These are phyloP conservation scores for Acropora yongei DNA, from an alignment of 64 coral and sea anemone species.

Conservation along the genomic window DNA sequence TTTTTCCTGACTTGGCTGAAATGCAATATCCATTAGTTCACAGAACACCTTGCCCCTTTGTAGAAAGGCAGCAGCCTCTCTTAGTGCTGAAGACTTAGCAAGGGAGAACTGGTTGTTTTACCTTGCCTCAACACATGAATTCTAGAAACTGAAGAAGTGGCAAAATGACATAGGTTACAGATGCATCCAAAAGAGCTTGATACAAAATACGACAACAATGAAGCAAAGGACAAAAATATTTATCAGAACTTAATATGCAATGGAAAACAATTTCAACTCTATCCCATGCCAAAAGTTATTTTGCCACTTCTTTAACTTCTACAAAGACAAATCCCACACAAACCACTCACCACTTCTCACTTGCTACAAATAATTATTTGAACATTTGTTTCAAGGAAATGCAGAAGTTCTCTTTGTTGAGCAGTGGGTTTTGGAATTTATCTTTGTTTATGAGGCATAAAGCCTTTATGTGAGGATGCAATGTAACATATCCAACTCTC, in stretches of 20 bases:
- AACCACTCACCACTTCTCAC: not conserved
- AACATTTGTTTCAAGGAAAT: not conserved
- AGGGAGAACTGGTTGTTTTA: not conserved
- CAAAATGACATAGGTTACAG: not conserved
- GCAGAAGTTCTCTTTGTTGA: not conserved
- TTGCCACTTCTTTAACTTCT: slow-evolving; percentile 26
- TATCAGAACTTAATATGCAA: not conserved
- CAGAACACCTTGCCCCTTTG: slow-evolving; percentile 35
- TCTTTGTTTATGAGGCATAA: not conserved
- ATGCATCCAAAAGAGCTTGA: not conserved
- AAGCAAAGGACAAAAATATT: not conserved
- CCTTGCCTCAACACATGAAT: slow-evolving; percentile 26
- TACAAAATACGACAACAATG: not conserved
- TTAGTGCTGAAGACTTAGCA: not conserved
- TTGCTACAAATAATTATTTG: not conserved
- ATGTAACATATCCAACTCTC: not conserved
- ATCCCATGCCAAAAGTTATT: not conserved
- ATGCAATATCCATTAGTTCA: slow-evolving; percentile 54
- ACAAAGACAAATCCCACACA: slow-evolving; percentile 2
- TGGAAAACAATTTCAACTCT: not conserved
- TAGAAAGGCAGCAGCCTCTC: slow-evolving; percentile 2
- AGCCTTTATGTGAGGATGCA: slow-evolving; percentile 35
- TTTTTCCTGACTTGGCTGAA: slow-evolving; percentile 51
- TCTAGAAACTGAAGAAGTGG: slow-evolving; percentile 2
- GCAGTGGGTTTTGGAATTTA: not conserved